Evolutionary conservation across 2,888 invertebrate genomes (phyloP).

Genomic region (Sminthurinus aureus): DNA sequence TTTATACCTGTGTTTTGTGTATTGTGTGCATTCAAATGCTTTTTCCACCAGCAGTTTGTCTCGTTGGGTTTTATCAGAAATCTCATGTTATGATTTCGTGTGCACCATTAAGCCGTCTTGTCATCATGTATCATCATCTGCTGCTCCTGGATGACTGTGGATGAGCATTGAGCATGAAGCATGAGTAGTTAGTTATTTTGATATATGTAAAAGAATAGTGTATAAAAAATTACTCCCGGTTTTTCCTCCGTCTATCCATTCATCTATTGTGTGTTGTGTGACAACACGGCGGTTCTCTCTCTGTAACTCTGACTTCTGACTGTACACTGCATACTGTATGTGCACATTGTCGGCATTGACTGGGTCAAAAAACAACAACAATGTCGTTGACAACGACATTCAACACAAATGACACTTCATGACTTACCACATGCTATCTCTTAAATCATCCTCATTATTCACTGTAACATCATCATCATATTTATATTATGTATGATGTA

Average conservation of each 20-base stretch:
- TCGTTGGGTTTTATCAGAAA: conserved; percentile 6
- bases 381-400: background rate
- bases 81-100: conserved; percentile 23
- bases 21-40: background rate
- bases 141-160: no score
- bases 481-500: no score
- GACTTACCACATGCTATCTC: conserved; percentile 17
- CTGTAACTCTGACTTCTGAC: no score
- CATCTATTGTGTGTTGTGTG: background rate
- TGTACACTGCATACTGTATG: no score
- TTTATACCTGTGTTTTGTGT: no score
- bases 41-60: background rate
- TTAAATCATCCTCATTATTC: conserved; percentile 10
- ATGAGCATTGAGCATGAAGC: background rate
- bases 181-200: no score
- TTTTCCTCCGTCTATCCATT: background rate
- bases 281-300: background rate
- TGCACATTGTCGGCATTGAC: background rate
- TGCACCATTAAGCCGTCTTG: conserved; percentile 19
- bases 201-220: no score
- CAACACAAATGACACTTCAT: conserved; percentile 22
- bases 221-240: no score
- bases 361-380: background rate
- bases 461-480: background rate
- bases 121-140: background rate